Evolutionary conservation across 2,888 invertebrate genomes (phyloP).

Genomic region (Synergus gifuensis): DNA sequence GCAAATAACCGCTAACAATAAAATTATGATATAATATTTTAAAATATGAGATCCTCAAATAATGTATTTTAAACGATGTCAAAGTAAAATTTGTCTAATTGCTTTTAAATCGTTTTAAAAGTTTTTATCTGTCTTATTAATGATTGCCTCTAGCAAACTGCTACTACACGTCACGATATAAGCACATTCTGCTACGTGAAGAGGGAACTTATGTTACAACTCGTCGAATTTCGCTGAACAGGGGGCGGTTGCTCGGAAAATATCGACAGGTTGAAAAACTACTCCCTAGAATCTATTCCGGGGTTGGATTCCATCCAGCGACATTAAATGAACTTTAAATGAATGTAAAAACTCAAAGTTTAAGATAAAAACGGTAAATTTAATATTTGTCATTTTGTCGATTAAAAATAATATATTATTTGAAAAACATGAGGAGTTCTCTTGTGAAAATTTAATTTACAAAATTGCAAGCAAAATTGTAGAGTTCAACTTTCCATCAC

Average conservation of each 20-base stretch:
- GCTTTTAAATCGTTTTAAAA: conserved; percentile 1
- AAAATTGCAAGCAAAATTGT: not conserved
- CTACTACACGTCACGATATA: not conserved
- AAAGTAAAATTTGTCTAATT: not conserved
- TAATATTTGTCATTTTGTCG: not conserved
- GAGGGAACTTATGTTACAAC: conserved; percentile 3
- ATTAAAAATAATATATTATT: not conserved
- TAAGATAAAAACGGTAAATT: not conserved
- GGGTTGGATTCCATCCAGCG: not conserved
- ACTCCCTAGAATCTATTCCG: not conserved
- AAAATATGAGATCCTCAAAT: not conserved
- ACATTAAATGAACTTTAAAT: not conserved
- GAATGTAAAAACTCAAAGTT: not conserved
- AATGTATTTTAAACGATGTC: not conserved
- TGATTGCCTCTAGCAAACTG: not conserved
- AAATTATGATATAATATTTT: not conserved
- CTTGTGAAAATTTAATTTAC: not conserved
- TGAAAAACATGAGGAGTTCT: not conserved
- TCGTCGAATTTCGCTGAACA: conserved; percentile 14
- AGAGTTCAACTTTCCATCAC: conserved; percentile 36
- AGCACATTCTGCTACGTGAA: conserved; percentile 28
- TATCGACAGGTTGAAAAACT: not conserved
- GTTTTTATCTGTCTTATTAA: conserved; percentile 18
- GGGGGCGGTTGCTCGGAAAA: conserved; percentile 1
- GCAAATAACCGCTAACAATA: not conserved